Evolutionary conservation across 2,888 invertebrate species (phyloP).

Genomic region (Erebia palarica): DNA sequence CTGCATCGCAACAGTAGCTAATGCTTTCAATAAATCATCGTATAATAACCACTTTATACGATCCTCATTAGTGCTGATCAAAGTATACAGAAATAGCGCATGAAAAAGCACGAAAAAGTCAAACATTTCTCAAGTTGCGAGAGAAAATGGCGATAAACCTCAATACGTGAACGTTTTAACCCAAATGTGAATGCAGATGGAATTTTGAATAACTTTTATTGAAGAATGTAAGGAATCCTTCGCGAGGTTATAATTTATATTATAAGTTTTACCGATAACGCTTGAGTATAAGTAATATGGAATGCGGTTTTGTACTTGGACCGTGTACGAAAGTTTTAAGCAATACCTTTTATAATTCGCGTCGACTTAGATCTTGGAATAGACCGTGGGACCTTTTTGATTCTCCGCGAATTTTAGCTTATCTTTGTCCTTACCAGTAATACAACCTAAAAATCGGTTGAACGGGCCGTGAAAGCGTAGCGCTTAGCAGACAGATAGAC

Average conservation of each 20-base stretch:
- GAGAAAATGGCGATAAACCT: conserved; percentile 45
- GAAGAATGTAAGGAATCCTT: background rate
- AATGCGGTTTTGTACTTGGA: no score
- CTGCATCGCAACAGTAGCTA: conserved; percentile 7
- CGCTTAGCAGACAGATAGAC: no score
- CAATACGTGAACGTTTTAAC: conserved; percentile 37
- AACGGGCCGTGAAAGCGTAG: no score
- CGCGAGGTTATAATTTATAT: background rate
- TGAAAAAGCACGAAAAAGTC: conserved; percentile 27
- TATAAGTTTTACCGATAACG: background rate
- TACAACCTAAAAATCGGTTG: no score
- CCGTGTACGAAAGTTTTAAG: no score
- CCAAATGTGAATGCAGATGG: conserved; percentile 24
- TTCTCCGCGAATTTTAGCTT: no score
- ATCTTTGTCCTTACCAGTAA: no score
- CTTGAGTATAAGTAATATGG: no score
- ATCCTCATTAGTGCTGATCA: conserved; percentile 36
- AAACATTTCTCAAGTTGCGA: conserved; percentile 40
- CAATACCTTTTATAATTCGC: no score
- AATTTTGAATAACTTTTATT: conserved; percentile 2
- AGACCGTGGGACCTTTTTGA: no score
- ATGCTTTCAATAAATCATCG: conserved; percentile 31
- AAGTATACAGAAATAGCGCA: conserved; percentile 32
- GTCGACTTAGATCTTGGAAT: no score
- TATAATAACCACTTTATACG: conserved; percentile 31